Evolutionary conservation across 1,140 invertebrate species (phyloP).

Genomic region (Heliconius himera): DNA sequence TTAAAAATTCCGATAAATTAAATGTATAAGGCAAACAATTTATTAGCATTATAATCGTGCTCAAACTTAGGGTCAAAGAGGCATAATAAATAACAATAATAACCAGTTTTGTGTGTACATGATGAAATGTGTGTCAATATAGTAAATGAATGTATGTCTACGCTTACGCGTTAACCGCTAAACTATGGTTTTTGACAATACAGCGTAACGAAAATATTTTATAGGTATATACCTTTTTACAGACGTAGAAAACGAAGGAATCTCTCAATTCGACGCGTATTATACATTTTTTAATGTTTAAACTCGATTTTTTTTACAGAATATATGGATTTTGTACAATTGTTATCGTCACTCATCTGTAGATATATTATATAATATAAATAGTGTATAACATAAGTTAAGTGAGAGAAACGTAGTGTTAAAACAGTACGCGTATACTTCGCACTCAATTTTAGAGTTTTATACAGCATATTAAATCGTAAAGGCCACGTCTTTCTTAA

Average conservation of each 20-base stretch:
- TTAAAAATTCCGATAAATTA: neutral
- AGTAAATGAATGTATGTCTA: slow-evolving; percentile 55
- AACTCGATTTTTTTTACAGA: too few relatives aligned
- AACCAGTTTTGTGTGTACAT: slow-evolving; percentile 25
- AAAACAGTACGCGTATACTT: too few relatives aligned
- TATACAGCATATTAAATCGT: too few relatives aligned
- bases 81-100: slow-evolving; percentile 26
- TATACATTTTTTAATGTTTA: too few relatives aligned
- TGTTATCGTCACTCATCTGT: neutral
- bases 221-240: neutral
- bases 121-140: slow-evolving; percentile 59
- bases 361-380: neutral
- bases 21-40: neutral
- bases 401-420: too few relatives aligned
- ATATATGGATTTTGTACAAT: neutral
- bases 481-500: too few relatives aligned
- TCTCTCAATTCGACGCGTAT: too few relatives aligned
- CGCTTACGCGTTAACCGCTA: slow-evolving; percentile 67
- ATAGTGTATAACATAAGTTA: neutral
- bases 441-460: too few relatives aligned
- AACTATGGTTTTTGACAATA: slow-evolving; percentile 53
- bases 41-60: slow-evolving; percentile 15
- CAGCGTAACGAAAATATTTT: slow-evolving; percentile 54
- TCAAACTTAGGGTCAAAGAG: slow-evolving; percentile 12
- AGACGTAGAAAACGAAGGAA: too few relatives aligned